phyloP scores from a whole-genome alignment of 2,888 invertebrate genomes.

The Macrophya annulata region DNA sequence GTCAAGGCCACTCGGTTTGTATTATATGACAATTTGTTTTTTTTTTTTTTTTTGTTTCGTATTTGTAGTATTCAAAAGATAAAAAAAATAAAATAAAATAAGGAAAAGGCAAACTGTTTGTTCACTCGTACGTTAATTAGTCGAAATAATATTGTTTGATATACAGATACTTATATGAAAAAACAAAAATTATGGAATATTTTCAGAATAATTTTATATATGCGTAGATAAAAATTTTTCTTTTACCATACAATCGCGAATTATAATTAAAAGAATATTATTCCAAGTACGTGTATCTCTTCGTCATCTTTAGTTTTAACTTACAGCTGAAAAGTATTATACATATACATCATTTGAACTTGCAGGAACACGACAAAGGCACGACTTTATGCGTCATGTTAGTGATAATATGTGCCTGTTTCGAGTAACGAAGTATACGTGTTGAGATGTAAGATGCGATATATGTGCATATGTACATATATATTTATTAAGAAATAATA shows the following conservation, averaged over 20 bases:
- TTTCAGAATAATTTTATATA: too few relatives aligned
- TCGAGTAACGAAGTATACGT: neutral
- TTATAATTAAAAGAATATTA: neutral
- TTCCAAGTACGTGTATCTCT: neutral
- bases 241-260: neutral
- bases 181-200: too few relatives aligned
- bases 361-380: slow-evolving; percentile 25
- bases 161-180: too few relatives aligned
- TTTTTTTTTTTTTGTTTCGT: too few relatives aligned
- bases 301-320: neutral
- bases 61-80: too few relatives aligned
- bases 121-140: neutral
- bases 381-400: neutral
- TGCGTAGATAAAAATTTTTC: too few relatives aligned
- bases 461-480: too few relatives aligned
- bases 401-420: neutral
- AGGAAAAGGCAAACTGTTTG: neutral
- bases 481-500: neutral
- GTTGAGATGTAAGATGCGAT: too few relatives aligned
- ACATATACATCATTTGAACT: slow-evolving; percentile 35
- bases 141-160: neutral
- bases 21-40: neutral
- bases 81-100: neutral
- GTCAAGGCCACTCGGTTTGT: slow-evolving; percentile 9
- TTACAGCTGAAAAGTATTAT: neutral